Percentiles rank a stretch among this genome's conserved stretches.
Conservation (phyloP, 2,113 vertebrate genomes). For the Picathartes gymnocephalus region DNA sequence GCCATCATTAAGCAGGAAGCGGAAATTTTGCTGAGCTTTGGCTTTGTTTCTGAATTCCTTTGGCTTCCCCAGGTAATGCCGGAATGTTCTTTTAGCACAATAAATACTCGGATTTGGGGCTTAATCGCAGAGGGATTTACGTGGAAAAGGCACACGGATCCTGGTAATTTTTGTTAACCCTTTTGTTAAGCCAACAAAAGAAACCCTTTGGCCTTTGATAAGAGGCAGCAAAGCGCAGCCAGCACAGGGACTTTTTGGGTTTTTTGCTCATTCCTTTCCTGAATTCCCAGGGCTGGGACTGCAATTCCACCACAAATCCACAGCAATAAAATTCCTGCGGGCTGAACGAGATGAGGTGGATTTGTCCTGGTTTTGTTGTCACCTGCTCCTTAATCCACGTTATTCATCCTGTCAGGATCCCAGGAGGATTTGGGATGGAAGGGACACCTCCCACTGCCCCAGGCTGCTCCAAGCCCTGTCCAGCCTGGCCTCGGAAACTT, state of each 20-base stretch:
- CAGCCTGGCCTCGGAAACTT: not conserved
- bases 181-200: not conserved
- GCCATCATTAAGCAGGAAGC: not conserved
- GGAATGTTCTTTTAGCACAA: not conserved
- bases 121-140: not conserved
- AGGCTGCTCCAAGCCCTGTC: not conserved
- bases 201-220: not conserved
- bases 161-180: not conserved
- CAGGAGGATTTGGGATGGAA: not conserved
- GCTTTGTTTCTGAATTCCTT: not conserved
- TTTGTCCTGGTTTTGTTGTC: not conserved
- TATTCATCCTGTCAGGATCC: not conserved
- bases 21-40: not conserved
- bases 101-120: not conserved
- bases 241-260: not conserved
- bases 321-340: not conserved
- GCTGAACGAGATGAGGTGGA: not conserved
- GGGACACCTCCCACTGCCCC: not conserved
- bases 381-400: not conserved
- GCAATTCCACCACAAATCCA: not conserved
- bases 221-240: not conserved
- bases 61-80: not conserved
- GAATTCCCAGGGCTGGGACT: accelerated
- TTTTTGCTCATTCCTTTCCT: not conserved
- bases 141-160: not conserved